These are phyloP conservation scores for Drosophila sordidula DNA, from an alignment of 2,888 invertebrate species.

Conservation along the genomic window DNA sequence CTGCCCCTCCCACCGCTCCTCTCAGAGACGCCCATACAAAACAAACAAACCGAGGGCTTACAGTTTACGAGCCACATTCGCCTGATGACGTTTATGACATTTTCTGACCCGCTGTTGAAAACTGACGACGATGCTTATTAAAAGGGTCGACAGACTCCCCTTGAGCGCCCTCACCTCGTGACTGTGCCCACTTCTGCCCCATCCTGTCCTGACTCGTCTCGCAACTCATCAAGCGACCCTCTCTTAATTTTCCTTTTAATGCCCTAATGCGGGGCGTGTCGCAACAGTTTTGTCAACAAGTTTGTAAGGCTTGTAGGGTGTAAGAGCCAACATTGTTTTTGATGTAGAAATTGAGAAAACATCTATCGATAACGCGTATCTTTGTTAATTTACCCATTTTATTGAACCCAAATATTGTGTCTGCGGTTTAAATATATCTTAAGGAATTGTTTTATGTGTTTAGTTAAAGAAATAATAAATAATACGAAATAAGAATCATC, in stretches of 20 bases:
- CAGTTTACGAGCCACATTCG: conserved; percentile 62
- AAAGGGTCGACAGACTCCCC: conserved; percentile 35
- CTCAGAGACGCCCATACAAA: neutral
- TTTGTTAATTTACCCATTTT: neutral
- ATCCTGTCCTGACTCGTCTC: neutral
- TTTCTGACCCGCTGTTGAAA: conserved; percentile 50
- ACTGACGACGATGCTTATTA: conserved; percentile 56
- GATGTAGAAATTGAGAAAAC: neutral
- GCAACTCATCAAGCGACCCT: conserved; percentile 14
- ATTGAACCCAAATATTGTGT: too few relatives aligned
- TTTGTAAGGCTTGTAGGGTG: conserved; percentile 9
- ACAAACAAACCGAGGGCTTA: conserved; percentile 25
- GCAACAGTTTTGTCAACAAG: conserved; percentile 18
- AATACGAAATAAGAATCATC: too few relatives aligned
- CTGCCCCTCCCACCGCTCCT: neutral
- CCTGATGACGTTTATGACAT: conserved; percentile 66
- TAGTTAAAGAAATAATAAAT: too few relatives aligned
- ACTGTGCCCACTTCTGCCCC: neutral
- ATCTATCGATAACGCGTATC: conserved; percentile 1
- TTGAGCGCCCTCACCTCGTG: neutral
- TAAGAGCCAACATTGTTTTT: conserved; percentile 2
- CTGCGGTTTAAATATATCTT: too few relatives aligned
- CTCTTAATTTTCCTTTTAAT: conserved; percentile 16
- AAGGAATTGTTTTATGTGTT: too few relatives aligned
- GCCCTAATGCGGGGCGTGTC: conserved; percentile 7